Base-by-base conservation (phyloP, 53 echinoderm and acorn worm species). In the Echinometra lucunter region DNA sequence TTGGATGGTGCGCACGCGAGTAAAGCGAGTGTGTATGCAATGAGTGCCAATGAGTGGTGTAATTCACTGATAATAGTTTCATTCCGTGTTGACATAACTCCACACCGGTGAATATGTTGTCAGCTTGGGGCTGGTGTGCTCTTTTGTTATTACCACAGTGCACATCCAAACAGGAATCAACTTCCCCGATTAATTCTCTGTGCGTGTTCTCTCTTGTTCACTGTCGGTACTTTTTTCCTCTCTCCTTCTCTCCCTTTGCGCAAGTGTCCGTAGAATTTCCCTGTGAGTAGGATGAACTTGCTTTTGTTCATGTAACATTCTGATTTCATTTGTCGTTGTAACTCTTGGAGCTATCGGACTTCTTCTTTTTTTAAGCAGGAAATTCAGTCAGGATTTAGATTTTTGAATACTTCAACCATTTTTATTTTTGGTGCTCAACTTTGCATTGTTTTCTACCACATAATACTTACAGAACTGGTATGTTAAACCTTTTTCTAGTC, bases 51-150 rank as follows among this genome's bases (percentile, higher is more conserved):
- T 6, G 75, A 53, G 53, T 49, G 72, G 47, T 45, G 57, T 53
- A 74, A 92, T 92, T 53, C 92, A 38, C 91, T 66, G 66, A 66
- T 91, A 91, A 91, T 92, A 74, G 92, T 92, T 92, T 92, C 92
- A 92, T 92, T 92, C 55, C 27, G 45, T 92, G 92, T 92, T 92
- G 57, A 72, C 72, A 91, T 40, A 91, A 40, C 91, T 38, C 91
- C 66, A 27, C 40, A 19, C 91, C 66, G 38, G 91, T 91, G 91
- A 66, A 34, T 91, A 27, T 66, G 44, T 38, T 37, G 37, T 57
- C 89, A 44, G 45, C 83, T 83, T 12, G 44, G 81, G 44, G 0
- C 53, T 83, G 23, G 44, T 83, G 45, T 47, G 83, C 83, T 82
- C 42, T 45, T 44, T 82, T 25, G 25, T 82, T 40, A 82, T 82